These are phyloP conservation scores for Egretta garzetta DNA, from an alignment of 2,113 vertebrate species.

Conservation along the genomic window DNA sequence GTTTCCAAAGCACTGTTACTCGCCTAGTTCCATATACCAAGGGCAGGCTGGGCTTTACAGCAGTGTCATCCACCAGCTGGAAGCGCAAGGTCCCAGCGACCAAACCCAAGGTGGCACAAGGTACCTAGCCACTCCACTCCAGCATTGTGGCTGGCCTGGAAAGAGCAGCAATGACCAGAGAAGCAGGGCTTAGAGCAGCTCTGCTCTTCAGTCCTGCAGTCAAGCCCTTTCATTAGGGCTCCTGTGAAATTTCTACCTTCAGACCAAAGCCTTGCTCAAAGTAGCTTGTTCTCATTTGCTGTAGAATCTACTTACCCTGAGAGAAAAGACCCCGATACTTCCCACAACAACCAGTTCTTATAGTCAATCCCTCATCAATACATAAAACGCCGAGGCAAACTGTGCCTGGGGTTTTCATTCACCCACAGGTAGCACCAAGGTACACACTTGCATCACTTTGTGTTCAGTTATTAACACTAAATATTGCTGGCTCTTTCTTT, in stretches of 20 bases:
- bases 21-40: not conserved
- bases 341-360: not conserved
- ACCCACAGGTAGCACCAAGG: not conserved
- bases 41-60: not conserved
- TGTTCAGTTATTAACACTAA: not conserved
- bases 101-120: not conserved
- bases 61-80: not conserved
- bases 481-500: not conserved
- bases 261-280: not conserved
- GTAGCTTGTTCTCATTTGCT: not conserved
- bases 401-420: not conserved
- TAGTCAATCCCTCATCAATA: not conserved
- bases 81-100: not conserved
- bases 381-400: accelerated
- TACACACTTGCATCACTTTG: not conserved
- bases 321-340: not conserved
- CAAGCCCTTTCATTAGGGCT: not conserved
- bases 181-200: not conserved
- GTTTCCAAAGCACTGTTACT: not conserved
- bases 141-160: no score
- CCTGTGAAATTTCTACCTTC: not conserved
- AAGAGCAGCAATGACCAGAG: not conserved
- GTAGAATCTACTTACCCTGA: not conserved
- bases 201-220: not conserved
- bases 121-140: not conserved